Conservation (phyloP, 2,113 vertebrate genomes). For the Phaethornis superciliosus region DNA sequence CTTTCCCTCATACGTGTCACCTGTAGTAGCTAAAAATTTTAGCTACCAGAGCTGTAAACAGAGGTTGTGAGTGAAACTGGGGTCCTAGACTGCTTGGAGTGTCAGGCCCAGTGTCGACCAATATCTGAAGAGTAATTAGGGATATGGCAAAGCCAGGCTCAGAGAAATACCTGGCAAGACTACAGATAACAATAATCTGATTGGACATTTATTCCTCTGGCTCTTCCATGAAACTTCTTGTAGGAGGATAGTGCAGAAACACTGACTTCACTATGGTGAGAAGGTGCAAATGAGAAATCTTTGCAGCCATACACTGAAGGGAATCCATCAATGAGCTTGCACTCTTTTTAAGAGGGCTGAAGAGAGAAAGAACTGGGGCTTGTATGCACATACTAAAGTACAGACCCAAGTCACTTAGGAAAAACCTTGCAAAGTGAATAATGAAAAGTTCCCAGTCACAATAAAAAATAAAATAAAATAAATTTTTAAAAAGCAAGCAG, state of each 20-base stretch:
- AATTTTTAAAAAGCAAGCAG: neutral
- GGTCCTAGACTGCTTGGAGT: neutral
- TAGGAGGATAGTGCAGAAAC: neutral
- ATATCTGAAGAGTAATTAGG: neutral
- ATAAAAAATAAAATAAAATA: neutral
- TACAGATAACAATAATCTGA: neutral
- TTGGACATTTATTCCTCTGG: neutral
- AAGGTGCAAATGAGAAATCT: neutral
- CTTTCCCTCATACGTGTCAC: neutral
- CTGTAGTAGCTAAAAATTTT: neutral
- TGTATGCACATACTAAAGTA: accelerated
- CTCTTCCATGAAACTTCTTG: accelerated
- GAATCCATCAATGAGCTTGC: neutral
- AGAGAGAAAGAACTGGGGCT: neutral
- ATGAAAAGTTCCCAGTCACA: neutral
- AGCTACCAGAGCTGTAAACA: neutral
- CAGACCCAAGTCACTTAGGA: neutral
- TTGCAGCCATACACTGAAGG: neutral
- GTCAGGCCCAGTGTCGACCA: neutral
- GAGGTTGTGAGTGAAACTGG: neutral
- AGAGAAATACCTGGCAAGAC: neutral
- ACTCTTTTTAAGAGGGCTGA: too few relatives aligned
- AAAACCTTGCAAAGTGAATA: neutral
- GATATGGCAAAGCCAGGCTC: neutral
- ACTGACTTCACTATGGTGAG: neutral